Evolutionary conservation across 1,140 invertebrate genomes (phyloP).

Genomic region (Melitaea cinxia): DNA sequence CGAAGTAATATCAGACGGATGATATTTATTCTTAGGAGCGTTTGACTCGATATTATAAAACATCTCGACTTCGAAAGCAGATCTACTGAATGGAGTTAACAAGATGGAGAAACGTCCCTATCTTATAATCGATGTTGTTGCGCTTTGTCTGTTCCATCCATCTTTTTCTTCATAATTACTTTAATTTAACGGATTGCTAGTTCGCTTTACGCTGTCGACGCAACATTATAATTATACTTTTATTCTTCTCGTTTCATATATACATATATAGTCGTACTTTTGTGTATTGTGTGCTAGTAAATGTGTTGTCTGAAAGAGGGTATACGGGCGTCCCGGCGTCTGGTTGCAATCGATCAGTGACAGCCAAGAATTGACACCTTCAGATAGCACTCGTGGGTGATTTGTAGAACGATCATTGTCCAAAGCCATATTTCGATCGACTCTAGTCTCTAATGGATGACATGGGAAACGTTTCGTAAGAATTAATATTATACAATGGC

Average conservation of each 20-base stretch:
- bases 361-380: constrained; percentile 56
- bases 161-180: constrained; percentile 43
- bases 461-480: constrained; percentile 10
- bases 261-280: background rate
- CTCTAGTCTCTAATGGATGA: constrained; percentile 14
- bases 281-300: constrained; percentile 10
- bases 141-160: constrained; percentile 26
- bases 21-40: constrained; percentile 2
- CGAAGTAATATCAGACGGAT: background rate
- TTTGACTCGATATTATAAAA: constrained; percentile 7
- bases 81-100: background rate
- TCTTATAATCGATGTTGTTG: constrained; percentile 39
- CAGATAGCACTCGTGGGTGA: constrained; percentile 34
- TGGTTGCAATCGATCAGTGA: constrained; percentile 61
- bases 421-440: constrained; percentile 24
- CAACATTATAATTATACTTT: background rate
- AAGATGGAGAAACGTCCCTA: constrained; percentile 5
- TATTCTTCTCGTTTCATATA: background rate
- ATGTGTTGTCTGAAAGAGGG: constrained; percentile 27
- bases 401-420: constrained; percentile 27
- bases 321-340: constrained; percentile 14
- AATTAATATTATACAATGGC: constrained; percentile 7
- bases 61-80: constrained; percentile 3
- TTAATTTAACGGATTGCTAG: constrained; percentile 57
- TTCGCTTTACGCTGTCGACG: constrained; percentile 34